Base-by-base conservation (phyloP, 2,113 vertebrate species). In the Entelurus aequoreus region DNA sequence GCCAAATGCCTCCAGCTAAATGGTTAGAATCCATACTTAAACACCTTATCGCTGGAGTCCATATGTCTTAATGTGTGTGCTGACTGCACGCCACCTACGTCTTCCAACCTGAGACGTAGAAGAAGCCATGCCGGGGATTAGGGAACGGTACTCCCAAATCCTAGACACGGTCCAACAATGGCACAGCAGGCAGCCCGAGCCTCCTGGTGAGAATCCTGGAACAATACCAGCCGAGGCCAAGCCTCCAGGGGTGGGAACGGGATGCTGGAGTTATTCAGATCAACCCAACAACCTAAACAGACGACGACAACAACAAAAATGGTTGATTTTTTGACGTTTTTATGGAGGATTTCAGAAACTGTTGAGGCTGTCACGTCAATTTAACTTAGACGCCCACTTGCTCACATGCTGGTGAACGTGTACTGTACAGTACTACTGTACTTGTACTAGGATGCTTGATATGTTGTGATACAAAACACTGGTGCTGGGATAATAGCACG, bases 121-220 rank as follows among this genome's bases (percentile, higher is more conserved):
- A 57, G 81, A 55, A 84, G 73, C 73, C 76, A 12, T 71, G 77
- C 50, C 60, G 66, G 54, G 84, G 86, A 88, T 87, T 86, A 86
- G 60, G 61, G 72, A 69, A 63, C 38, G 7, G 68, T 74, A 72
- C 74, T 79, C 68, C 77, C 71, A 81, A 87, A 88, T 84, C 87
- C 84, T 76, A 83, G 54, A 66, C 63, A 28, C 55, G 3, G 50
- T 77, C 66, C 48, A 63, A 74, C 79, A 76, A 78, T 84, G 71
- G 49, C 55, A 5, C 67, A 66, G 71, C 69, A 54, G 74, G 79
- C 69, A 62, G 66, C 46, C 48, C 62, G 48, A 51, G 72, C 76
- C 73, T 82, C 77, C 66, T 15, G 72, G 79, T 65, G 80, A 82
- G 77, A 86, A 86, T 84, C 72, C 75, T 76, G 84, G 77, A 86